Base-by-base conservation (phyloP, 2,888 invertebrate genomes). In the Melieria picta region DNA sequence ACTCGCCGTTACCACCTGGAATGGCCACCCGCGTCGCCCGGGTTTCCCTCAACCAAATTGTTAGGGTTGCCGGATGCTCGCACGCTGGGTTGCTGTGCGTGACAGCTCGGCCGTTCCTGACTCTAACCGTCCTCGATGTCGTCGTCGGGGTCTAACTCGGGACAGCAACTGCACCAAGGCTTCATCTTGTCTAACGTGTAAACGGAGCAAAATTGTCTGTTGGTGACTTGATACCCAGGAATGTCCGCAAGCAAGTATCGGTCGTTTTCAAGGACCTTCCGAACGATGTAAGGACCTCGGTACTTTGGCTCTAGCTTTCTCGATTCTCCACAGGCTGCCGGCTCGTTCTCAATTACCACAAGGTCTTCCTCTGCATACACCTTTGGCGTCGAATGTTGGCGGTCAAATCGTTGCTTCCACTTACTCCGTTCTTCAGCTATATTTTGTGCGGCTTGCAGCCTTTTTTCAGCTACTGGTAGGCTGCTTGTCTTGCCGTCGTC, bases 181-280 rank as follows among this genome's bases (percentile, higher is more conserved):
- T 73, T 74, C 50, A 75, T 74, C 58, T 74, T 77, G 46, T 75
- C 72, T 42, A 73, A 66, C 4, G 60, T n/a, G 50, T 61, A 74
- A 4, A 75, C 64, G 10, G 75, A 72, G n/a, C 30, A 50, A 47
- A 69, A 75, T 43, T 73, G 74, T 42, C 68, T 45, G 11, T 56
- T 46, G 13, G 62, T 71, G 11, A 72, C 48, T n/a, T 66, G 70
- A 63, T 65, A 58, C n/a, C 73, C 69, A 10, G 66, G 69, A 4
- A 73, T 76, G 66, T 77, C 74, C 69, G 73, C 72, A 4, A 74
- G 46, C 11, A 74, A 45, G 62, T 73, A 77, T 6, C 75, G 58
- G 48, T 75, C 72, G 7, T 74, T 75, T 13, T 52, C 71, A 3
- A 74, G 60, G 42, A 70, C 72, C 42, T 67, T 60, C 5, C 65